Conservation (phyloP, 1,140 invertebrate genomes). For the Hermatobates lingyangjiaoensis region DNA sequence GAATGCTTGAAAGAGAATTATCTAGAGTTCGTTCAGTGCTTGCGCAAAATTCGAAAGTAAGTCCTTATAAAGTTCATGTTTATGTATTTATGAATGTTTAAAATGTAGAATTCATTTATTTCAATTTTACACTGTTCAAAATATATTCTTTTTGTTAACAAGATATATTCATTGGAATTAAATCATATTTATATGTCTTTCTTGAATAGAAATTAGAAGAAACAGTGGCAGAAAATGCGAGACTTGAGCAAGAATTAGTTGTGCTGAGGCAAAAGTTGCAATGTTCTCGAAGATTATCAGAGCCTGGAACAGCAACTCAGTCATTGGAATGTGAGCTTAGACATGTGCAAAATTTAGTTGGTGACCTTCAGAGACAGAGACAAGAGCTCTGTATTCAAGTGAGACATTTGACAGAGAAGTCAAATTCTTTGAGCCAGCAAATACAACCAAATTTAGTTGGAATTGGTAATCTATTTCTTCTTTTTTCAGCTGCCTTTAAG, state of each 20-base stretch:
- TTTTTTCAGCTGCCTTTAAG: background rate
- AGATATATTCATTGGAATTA: background rate
- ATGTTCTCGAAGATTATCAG: slow-evolving; percentile 9
- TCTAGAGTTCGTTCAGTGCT: slow-evolving; percentile 62
- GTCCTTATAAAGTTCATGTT: too few species aligned
- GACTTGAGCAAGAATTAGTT: slow-evolving; percentile 69
- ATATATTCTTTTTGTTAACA: too few species aligned
- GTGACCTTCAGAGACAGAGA: slow-evolving; percentile 61
- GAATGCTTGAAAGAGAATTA: slow-evolving; percentile 59
- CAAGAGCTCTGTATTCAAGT: slow-evolving; percentile 61
- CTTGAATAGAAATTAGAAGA: slow-evolving; percentile 63
- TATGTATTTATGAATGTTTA: too few species aligned
- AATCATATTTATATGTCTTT: background rate
- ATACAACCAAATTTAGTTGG: slow-evolving; percentile 28
- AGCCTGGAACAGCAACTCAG: slow-evolving; percentile 29
- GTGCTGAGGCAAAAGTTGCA: slow-evolving; percentile 52
- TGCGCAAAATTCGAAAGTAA: slow-evolving; percentile 77
- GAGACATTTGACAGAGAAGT: slow-evolving; percentile 55
- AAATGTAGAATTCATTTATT: too few species aligned
- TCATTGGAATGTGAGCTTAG: slow-evolving; percentile 60
- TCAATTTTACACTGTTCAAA: too few species aligned
- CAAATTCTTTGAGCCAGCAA: slow-evolving; percentile 33
- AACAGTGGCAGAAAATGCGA: slow-evolving; percentile 70
- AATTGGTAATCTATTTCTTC: slow-evolving; percentile 18
- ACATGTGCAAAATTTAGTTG: slow-evolving; percentile 62